A percentile compares a stretch with the other conserved stretches of the same genome.
Evolutionary conservation across 1,140 invertebrate genomes (phyloP).

Genomic region (Leguminivora glycinivorella): DNA sequence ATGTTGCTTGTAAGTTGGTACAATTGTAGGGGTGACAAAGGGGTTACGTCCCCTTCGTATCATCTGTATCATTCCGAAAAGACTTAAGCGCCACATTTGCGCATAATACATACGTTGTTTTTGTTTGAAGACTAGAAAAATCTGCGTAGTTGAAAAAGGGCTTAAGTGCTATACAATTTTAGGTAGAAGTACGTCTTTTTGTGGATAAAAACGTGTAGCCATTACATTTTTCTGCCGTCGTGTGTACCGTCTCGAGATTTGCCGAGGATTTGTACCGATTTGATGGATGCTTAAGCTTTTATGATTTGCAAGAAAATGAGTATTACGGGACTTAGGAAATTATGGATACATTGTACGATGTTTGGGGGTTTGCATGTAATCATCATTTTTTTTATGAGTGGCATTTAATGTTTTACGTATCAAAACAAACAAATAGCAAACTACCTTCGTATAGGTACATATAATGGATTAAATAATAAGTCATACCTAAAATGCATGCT

Average conservation of each 20-base stretch:
- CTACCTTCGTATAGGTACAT: not conserved
- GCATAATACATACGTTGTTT: not conserved
- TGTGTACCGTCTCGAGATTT: slow-evolving; percentile 9
- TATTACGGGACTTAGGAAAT: slow-evolving; percentile 15
- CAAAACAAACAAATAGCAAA: not conserved
- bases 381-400: slow-evolving; percentile 1
- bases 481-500: too few relatives aligned
- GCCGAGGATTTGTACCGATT: slow-evolving; percentile 17
- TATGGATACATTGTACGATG: slow-evolving; percentile 9
- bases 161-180: not conserved
- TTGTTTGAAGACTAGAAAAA: not conserved
- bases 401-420: not conserved
- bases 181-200: not conserved
- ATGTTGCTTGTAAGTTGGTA: not conserved
- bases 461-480: too few relatives aligned
- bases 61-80: not conserved
- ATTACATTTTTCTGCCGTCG: slow-evolving; percentile 3
- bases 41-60: slow-evolving; percentile 8
- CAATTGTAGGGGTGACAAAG: slow-evolving; percentile 4
- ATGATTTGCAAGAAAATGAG: slow-evolving; percentile 27
- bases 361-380: slow-evolving; percentile 8
- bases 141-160: not conserved
- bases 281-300: slow-evolving; percentile 27
- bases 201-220: not conserved
- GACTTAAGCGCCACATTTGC: not conserved